phyloP scores from a whole-genome alignment of 2,797 vertebrate species.

The Propithecus perrieri region DNA sequence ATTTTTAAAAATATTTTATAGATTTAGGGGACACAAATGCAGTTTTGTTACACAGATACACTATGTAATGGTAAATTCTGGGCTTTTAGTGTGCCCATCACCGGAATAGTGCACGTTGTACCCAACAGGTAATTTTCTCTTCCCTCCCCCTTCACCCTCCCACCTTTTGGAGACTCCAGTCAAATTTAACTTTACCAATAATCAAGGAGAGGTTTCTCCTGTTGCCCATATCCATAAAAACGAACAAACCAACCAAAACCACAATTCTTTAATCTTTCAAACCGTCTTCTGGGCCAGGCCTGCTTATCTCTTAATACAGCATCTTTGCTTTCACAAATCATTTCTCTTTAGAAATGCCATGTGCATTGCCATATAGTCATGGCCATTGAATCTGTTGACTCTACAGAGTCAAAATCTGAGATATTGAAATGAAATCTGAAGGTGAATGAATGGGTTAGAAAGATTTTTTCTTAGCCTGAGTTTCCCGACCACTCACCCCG shows the following conservation, averaged over 20 bases:
- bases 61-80: not conserved
- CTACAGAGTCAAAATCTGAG: not conserved
- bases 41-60: not conserved
- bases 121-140: not conserved
- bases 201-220: not conserved
- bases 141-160: not conserved
- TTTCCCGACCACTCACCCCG: fast-evolving
- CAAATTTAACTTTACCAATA: not conserved
- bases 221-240: not conserved
- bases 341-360: not conserved
- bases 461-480: not conserved
- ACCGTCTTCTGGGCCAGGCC: not conserved
- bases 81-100: not conserved
- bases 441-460: not conserved
- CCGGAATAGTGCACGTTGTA: not conserved
- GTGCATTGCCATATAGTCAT: fast-evolving
- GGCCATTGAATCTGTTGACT: not conserved
- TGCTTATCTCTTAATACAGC: not conserved
- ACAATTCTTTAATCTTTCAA: not conserved
- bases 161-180: not conserved
- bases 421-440: not conserved
- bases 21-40: not conserved
- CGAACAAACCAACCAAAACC: not conserved
- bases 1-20: too few relatives aligned
- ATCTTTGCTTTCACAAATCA: not conserved